Conservation (phyloP, 2,797 vertebrate species). For the Lateolabrax maculatus region DNA sequence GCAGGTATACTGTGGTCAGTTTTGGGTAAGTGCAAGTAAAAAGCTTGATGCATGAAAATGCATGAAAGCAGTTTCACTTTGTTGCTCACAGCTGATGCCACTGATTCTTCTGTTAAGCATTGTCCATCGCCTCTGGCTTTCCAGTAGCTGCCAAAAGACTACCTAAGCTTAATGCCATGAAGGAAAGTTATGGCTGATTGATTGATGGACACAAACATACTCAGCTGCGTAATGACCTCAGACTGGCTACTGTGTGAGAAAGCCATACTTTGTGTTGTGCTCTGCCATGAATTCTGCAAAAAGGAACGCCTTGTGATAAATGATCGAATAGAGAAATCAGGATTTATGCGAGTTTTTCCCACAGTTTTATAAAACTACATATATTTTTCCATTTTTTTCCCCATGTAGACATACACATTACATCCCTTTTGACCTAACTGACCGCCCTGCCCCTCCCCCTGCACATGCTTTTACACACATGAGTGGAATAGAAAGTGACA, state of each 20-base stretch:
- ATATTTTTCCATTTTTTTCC: not conserved
- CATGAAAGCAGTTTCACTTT: constrained; percentile 21
- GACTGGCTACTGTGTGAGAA: constrained; percentile 3
- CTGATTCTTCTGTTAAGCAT: constrained; percentile 19
- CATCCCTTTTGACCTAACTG: constrained; percentile 43
- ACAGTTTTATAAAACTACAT: not conserved
- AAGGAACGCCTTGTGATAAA: not conserved
- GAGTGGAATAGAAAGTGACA: constrained; percentile 72
- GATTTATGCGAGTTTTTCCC: not conserved
- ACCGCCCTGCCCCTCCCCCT: not conserved
- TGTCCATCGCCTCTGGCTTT: constrained; percentile 19
- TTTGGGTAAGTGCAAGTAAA: constrained; percentile 17
- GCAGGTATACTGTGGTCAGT: constrained; percentile 11
- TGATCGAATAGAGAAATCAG: not conserved
- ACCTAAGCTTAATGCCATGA: constrained; percentile 12
- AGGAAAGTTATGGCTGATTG: constrained; percentile 12
- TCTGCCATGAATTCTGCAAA: constrained; percentile 5
- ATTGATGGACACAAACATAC: constrained; percentile 26
- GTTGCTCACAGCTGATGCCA: constrained; percentile 18
- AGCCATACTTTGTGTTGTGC: not conserved
- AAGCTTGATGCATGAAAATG: constrained; percentile 14
- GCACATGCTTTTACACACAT: constrained; percentile 63
- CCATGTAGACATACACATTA: constrained; percentile 34
- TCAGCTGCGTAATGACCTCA: constrained; percentile 30
- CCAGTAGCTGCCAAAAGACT: constrained; percentile 18